A percentile compares a stretch with the other conserved stretches of the same genome.
These are phyloP conservation scores for Bothrops jararaca DNA, from an alignment of 2,113 vertebrate species.

Conservation along the genomic window DNA sequence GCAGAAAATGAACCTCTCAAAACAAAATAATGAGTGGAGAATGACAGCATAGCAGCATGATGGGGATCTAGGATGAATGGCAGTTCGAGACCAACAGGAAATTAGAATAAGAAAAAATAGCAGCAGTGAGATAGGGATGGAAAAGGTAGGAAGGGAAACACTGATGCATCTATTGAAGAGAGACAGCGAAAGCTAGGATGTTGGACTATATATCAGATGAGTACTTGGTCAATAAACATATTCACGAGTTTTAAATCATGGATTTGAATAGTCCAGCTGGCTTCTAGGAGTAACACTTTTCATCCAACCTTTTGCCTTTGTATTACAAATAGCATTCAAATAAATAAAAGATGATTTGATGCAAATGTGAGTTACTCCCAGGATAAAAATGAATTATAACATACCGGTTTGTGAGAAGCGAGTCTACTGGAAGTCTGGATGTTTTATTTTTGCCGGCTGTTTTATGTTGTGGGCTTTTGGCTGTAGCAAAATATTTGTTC, in stretches of 20 bases:
- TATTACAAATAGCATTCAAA: background rate
- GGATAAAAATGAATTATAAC: background rate
- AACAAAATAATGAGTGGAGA: background rate
- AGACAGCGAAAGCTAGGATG: background rate
- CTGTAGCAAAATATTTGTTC: background rate
- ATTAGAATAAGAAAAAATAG: background rate
- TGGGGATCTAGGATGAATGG: background rate
- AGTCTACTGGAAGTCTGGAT: background rate
- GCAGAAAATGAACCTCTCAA: background rate
- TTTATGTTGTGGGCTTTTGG: background rate
- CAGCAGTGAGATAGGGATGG: background rate
- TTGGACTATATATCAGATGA: background rate
- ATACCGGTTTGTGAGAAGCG: background rate
- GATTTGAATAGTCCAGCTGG: background rate
- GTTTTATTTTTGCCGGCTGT: background rate
- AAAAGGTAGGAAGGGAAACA: background rate
- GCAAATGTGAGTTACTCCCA: background rate
- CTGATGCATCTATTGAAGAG: background rate
- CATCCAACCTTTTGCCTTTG: background rate
- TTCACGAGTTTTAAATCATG: background rate
- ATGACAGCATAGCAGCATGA: background rate
- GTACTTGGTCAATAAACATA: background rate
- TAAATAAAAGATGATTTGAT: background rate
- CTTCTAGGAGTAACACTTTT: background rate
- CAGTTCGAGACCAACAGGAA: background rate